Base-by-base conservation (phyloP, 2,113 vertebrate species). In the Drymodes brunneopygia region DNA sequence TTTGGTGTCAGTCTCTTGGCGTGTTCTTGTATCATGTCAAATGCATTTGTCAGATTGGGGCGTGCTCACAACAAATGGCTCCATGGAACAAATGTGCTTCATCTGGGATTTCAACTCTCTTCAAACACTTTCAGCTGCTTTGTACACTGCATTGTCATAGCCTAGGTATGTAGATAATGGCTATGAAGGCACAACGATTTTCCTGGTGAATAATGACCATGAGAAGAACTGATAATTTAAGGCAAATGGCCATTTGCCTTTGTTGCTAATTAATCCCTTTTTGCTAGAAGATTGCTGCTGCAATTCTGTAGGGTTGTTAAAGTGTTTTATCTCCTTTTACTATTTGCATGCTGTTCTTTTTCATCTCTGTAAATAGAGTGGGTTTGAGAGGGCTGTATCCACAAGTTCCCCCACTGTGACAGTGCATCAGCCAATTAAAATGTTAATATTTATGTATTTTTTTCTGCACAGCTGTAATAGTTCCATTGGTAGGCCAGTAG, bases 201-300 rank as follows among this genome's bases (percentile, higher is more conserved):
- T 86, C 58, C 58, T 66, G 36, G 58, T 3, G 1, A 95, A 83
- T 85, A 87, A 85, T 91, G 81, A 77, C 90, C 58, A 45, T 9
- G 73, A 47, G 81, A 75, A 45, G 22, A 82, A 85, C 74, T 58
- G 91, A 90, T 93, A 91, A 88, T 90, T 90, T 91, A 80, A 90
- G 81, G 83, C 50, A 69, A 96, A 95, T 74, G 62, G 81, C 83
- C 50, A 0, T 88, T 95, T 92, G 36, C 80, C 80, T 92, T 93
- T 94, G 80, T 92, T 86, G 47, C 86, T 93, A 88, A 95, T 91
- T 91, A 94, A 86, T 91, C 86, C 65, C 61, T 88, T 93, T 95
- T 65, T 92, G 73, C 88, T 81, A 12, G 57, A 94, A 94, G 80
- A 89, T 70, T 53, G 57, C 77, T 65, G 31, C 57, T 40, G 66